phyloP scores from a whole-genome alignment of 1,140 invertebrate species.

The Drosophila teissieri region DNA sequence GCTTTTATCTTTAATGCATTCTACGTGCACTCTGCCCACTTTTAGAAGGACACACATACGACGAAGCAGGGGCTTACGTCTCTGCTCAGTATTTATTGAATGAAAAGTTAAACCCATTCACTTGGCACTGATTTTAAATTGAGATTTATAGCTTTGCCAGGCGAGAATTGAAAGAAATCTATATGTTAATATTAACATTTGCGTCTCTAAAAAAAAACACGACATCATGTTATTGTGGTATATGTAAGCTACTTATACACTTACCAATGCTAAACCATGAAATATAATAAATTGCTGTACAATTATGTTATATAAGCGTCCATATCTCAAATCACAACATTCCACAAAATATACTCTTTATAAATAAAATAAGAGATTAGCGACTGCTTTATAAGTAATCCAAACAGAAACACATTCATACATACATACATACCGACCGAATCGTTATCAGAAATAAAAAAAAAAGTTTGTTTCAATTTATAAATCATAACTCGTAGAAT shows the following conservation, averaged over 20 bases:
- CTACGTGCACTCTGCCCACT: conserved; percentile 54
- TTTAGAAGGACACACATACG: conserved; percentile 3
- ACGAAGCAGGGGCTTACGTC: conserved; percentile 7
- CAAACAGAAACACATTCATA: too few relatives aligned
- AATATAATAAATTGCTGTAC: too few relatives aligned
- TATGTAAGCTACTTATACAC: too few relatives aligned
- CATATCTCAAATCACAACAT: neutral
- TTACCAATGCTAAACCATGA: too few relatives aligned
- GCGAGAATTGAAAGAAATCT: neutral
- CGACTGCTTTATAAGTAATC: too few relatives aligned
- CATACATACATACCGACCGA: too few relatives aligned
- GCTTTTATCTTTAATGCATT: conserved; percentile 74
- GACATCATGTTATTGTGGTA: neutral
- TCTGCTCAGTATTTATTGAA: conserved; percentile 25
- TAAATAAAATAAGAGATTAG: neutral
- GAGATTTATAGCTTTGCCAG: neutral
- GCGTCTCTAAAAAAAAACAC: neutral
- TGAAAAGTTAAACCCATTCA: conserved; percentile 24
- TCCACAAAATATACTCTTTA: neutral
- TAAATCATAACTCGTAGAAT: too few relatives aligned
- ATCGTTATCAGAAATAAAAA: too few relatives aligned
- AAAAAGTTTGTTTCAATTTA: too few relatives aligned
- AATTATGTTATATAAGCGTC: too few relatives aligned
- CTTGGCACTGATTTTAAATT: conserved; percentile 36
- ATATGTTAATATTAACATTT: neutral